phyloP scores from a whole-genome alignment of 2,113 vertebrate genomes.

The Sialia sialis region DNA sequence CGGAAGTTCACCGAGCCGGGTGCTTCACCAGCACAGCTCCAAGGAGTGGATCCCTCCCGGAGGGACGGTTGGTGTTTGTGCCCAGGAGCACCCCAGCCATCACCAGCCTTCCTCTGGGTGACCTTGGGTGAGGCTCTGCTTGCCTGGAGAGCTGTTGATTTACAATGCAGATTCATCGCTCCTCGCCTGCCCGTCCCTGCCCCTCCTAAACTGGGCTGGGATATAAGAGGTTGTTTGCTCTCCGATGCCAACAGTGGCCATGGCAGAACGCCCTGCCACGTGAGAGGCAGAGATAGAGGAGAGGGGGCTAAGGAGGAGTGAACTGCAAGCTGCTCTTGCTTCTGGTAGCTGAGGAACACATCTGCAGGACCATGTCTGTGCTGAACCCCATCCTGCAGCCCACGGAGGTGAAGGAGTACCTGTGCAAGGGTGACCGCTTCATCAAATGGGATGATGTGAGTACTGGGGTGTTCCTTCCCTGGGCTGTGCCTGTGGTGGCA shows the following conservation, averaged over 20 bases:
- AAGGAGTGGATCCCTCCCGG: not conserved
- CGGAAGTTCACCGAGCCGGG: slow-evolving; percentile 9
- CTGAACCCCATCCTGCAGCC: slow-evolving; percentile 76
- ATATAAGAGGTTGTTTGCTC: slow-evolving; percentile 58
- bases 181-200: slow-evolving; percentile 2
- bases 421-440: slow-evolving; percentile 90
- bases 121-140: not conserved
- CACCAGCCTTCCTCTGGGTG: not conserved
- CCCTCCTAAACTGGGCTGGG: slow-evolving; percentile 5
- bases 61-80: not conserved
- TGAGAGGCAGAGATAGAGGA: slow-evolving; percentile 61
- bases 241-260: slow-evolving; percentile 11
- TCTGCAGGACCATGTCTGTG: slow-evolving; percentile 77
- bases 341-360: not conserved
- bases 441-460: slow-evolving; percentile 97
- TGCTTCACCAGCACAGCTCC: not conserved
- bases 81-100: not conserved
- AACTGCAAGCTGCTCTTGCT: not conserved
- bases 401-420: slow-evolving; percentile 84
- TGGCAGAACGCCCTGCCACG: slow-evolving; percentile 55
- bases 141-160: slow-evolving; percentile 56
- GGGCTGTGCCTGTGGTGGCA: fast-evolving
- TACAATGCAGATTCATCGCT: slow-evolving; percentile 72
- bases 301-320: not conserved
- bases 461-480: not conserved